Conservation (phyloP, 2,797 vertebrate genomes). For the Macrochelys suwanniensis region DNA sequence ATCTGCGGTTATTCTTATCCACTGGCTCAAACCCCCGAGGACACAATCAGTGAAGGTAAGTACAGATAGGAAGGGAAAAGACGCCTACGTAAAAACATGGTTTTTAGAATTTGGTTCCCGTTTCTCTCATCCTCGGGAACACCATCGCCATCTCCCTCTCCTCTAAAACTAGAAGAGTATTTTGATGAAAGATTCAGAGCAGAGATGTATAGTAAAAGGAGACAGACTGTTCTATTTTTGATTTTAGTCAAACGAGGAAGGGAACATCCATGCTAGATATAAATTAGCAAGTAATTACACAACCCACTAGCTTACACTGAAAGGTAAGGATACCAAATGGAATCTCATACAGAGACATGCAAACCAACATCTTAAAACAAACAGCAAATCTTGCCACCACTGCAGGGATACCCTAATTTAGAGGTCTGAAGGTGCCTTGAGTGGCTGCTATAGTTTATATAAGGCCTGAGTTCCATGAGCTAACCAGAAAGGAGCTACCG, state of each 20-base stretch:
- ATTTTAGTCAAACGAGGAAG: not conserved
- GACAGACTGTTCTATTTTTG: not conserved
- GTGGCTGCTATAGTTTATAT: not conserved
- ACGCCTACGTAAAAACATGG: not conserved
- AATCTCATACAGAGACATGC: not conserved
- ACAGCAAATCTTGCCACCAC: not conserved
- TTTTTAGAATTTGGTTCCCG: not conserved
- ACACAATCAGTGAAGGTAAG: not conserved
- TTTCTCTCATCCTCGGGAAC: not conserved
- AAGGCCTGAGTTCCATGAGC: not conserved
- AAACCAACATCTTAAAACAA: not conserved
- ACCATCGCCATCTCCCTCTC: not conserved
- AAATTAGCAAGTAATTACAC: not conserved
- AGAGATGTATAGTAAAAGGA: not conserved
- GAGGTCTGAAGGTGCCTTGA: not conserved
- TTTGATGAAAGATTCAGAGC: not conserved
- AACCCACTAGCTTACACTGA: not conserved
- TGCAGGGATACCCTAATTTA: not conserved
- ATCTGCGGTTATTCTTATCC: not conserved
- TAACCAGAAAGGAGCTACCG: not conserved
- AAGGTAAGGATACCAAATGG: not conserved
- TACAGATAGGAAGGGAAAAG: not conserved
- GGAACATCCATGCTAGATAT: not conserved
- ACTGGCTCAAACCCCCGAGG: not conserved
- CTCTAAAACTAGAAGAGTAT: not conserved